These are phyloP conservation scores for Pasiphila rectangulata DNA, from an alignment of 2,888 invertebrate species.

Conservation along the genomic window DNA sequence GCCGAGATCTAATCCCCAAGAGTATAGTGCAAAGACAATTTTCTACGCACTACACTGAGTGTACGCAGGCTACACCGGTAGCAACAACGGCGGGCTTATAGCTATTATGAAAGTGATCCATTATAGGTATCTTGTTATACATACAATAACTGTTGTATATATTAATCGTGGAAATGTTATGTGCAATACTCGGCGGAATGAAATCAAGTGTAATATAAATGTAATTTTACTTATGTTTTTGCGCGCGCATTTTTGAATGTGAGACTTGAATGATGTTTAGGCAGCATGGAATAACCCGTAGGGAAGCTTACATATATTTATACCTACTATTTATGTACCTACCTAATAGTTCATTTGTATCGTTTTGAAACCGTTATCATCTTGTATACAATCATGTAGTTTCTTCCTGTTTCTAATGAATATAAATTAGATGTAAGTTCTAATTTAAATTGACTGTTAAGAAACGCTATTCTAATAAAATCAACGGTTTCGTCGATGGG, in stretches of 20 bases:
- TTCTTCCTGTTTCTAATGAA: conserved; percentile 63
- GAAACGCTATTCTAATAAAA: conserved; percentile 42
- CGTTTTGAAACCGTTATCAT: conserved; percentile 44
- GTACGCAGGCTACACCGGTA: conserved; percentile 25
- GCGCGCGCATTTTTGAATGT: conserved; percentile 36
- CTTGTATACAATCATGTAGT: conserved; percentile 56
- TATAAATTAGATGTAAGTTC: conserved; percentile 48
- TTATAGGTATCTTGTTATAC: conserved; percentile 31
- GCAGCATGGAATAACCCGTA: conserved; percentile 39
- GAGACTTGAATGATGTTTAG: conserved; percentile 40
- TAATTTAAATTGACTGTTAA: conserved; percentile 37
- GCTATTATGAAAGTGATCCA: conserved; percentile 37
- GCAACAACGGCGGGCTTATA: conserved; percentile 32
- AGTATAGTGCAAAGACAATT: conserved; percentile 44
- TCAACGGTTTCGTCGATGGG: conserved; percentile 42
- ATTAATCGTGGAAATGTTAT: conserved; percentile 54
- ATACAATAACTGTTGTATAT: conserved; percentile 55
- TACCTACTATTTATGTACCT: conserved; percentile 41
- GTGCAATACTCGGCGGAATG: conserved; percentile 61
- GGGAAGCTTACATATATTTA: conserved; percentile 29
- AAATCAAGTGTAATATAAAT: conserved; percentile 50
- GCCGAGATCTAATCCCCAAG: conserved; percentile 53
- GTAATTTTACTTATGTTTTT: conserved; percentile 48
- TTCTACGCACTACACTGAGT: conserved; percentile 23
- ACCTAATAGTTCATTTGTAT: conserved; percentile 48